Evolutionary conservation across 64 coral and sea anemone genomes (phyloP).

Genomic region (Pocillopora verrucosa): DNA sequence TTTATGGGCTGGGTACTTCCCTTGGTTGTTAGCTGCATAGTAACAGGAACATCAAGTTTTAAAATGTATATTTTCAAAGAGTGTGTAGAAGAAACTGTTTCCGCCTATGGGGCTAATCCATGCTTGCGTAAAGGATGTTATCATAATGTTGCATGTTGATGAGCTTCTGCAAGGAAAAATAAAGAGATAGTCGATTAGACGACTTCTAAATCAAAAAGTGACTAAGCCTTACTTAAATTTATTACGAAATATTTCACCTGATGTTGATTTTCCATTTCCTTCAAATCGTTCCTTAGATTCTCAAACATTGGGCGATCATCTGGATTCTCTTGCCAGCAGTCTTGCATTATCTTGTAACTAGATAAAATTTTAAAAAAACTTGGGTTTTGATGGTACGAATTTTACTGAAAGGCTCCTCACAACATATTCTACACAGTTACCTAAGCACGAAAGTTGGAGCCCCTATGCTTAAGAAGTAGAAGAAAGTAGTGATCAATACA

Average conservation of each 20-base stretch:
- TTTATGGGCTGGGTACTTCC: too few species aligned
- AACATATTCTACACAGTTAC: too few species aligned
- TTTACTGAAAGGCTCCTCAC: too few species aligned
- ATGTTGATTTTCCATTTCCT: conserved; percentile 18
- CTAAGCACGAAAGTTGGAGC: too few species aligned
- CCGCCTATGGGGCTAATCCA: background rate
- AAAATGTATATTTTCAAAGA: too few species aligned
- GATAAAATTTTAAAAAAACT: too few species aligned
- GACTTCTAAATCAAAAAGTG: background rate
- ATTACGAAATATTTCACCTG: background rate
- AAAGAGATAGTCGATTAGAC: background rate
- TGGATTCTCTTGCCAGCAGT: conserved; percentile 35
- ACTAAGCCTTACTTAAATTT: background rate
- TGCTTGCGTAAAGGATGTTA: conserved; percentile 54
- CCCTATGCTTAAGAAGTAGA: too few species aligned
- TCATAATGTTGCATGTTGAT: conserved; percentile 64
- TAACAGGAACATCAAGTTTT: too few species aligned
- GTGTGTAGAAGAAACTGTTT: background rate
- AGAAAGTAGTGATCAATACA: too few species aligned
- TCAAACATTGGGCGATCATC: conserved; percentile 32
- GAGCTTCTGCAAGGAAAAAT: conserved; percentile 8
- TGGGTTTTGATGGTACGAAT: too few species aligned
- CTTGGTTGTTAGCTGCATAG: too few species aligned
- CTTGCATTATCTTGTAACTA: conserved; percentile 28
- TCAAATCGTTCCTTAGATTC: background rate